Conservation (phyloP, 2,797 vertebrate genomes). For the Thamnophis elegans region DNA sequence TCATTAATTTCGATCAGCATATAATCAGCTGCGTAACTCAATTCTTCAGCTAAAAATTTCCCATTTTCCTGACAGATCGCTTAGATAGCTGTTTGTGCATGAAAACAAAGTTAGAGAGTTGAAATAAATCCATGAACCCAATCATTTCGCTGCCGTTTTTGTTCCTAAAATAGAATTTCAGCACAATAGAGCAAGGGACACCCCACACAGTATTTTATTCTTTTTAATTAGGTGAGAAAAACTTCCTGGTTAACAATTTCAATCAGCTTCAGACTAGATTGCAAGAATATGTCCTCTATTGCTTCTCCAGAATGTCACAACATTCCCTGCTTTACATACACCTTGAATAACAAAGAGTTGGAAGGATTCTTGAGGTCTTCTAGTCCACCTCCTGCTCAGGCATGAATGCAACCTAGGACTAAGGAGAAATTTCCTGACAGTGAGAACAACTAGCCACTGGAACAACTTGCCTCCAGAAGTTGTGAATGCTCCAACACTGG, state of each 20-base stretch:
- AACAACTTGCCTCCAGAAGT: too few relatives aligned
- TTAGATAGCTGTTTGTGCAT: not conserved
- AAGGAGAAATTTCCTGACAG: too few relatives aligned
- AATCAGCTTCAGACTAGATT: not conserved
- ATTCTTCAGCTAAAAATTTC: slow-evolving; percentile 8
- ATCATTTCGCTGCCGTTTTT: not conserved
- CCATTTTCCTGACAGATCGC: not conserved
- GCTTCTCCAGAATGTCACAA: not conserved
- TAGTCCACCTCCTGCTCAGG: not conserved
- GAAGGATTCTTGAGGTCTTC: not conserved
- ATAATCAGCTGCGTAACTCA: slow-evolving; percentile 19
- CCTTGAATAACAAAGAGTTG: not conserved
- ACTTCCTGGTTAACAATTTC: not conserved
- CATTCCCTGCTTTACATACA: not conserved
- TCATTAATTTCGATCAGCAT: slow-evolving; percentile 36
- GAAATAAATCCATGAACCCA: not conserved
- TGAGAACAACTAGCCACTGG: too few relatives aligned
- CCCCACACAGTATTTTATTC: not conserved
- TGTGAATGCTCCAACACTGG: too few relatives aligned
- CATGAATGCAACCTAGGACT: not conserved
- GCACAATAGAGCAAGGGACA: not conserved
- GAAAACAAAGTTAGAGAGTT: not conserved
- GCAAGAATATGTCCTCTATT: not conserved
- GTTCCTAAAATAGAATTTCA: not conserved
- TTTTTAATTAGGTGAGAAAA: not conserved